These are phyloP conservation scores for Caenorhabditis panamensis DNA, from an alignment of 2,888 invertebrate genomes.

Conservation along the genomic window DNA sequence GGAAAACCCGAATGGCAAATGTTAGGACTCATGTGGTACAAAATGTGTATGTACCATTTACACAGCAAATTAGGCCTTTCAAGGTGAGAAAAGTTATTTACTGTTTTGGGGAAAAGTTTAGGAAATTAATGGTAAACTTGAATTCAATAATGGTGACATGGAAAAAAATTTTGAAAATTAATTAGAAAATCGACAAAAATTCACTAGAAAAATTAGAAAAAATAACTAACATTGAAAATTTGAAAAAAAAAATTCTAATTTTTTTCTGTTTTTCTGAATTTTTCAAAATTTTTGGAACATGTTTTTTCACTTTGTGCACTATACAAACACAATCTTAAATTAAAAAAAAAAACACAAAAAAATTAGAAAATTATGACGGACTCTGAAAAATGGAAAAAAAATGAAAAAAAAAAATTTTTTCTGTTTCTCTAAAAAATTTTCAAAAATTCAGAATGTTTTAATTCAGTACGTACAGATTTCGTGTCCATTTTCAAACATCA, in stretches of 20 bases:
- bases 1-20: slow-evolving; percentile 57
- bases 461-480: too few relatives aligned
- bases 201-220: background rate
- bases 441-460: background rate
- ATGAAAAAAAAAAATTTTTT: background rate
- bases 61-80: slow-evolving; percentile 29
- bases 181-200: background rate
- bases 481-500: too few relatives aligned
- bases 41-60: slow-evolving; percentile 52
- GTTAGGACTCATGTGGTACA: slow-evolving; percentile 57
- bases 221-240: background rate
- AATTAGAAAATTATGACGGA: background rate
- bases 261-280: too few relatives aligned
- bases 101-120: background rate
- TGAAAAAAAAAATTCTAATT: too few relatives aligned
- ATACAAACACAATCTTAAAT: background rate
- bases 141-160: too few relatives aligned
- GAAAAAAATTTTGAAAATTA: too few relatives aligned
- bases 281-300: background rate
- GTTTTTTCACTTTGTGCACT: background rate
- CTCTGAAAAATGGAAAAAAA: background rate
- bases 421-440: background rate
- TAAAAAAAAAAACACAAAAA: background rate
- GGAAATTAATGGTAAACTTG: background rate
- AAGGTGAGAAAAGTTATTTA: slow-evolving; percentile 19